Percentiles rank a stretch among this genome's conserved stretches.
These are phyloP conservation scores for Zaprionus africanus DNA, from an alignment of 1,140 invertebrate genomes.

Conservation along the genomic window DNA sequence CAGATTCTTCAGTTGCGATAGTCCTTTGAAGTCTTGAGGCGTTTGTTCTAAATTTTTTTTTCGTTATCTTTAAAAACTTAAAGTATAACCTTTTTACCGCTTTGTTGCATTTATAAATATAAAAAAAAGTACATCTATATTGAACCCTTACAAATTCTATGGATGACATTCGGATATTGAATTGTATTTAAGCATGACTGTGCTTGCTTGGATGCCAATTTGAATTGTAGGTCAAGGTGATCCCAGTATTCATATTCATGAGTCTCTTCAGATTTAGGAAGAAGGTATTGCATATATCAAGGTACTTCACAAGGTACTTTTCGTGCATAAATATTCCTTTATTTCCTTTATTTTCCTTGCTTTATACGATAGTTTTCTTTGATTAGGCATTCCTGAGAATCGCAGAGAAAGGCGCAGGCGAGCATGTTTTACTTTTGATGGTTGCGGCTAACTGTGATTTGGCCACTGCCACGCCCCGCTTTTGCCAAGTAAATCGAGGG, in stretches of 20 bases:
- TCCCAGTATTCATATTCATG: neutral
- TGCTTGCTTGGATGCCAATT: neutral
- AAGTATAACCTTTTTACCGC: too few species aligned
- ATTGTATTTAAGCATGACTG: too few species aligned
- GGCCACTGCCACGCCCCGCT: slow-evolving; percentile 16
- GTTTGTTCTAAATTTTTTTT: neutral
- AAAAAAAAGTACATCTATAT: neutral
- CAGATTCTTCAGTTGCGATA: neutral
- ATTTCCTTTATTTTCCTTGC: too few species aligned
- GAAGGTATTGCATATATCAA: too few species aligned
- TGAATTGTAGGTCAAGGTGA: neutral
- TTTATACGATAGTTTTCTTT: neutral
- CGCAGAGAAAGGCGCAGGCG: neutral
- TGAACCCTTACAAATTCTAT: neutral
- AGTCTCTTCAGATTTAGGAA: neutral
- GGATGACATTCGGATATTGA: too few species aligned
- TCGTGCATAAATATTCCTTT: too few species aligned
- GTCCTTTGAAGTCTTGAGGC: neutral
- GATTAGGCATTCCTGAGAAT: neutral
- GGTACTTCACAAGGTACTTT: neutral
- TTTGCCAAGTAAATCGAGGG: neutral
- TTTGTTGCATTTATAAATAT: neutral
- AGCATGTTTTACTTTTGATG: neutral
- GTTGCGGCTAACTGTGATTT: slow-evolving; percentile 17
- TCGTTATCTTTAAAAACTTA: neutral